A percentile compares a stretch with the other conserved stretches of the same genome.
phyloP scores from a whole-genome alignment of 2,797 vertebrate species.

The Chloroceryle inda region DNA sequence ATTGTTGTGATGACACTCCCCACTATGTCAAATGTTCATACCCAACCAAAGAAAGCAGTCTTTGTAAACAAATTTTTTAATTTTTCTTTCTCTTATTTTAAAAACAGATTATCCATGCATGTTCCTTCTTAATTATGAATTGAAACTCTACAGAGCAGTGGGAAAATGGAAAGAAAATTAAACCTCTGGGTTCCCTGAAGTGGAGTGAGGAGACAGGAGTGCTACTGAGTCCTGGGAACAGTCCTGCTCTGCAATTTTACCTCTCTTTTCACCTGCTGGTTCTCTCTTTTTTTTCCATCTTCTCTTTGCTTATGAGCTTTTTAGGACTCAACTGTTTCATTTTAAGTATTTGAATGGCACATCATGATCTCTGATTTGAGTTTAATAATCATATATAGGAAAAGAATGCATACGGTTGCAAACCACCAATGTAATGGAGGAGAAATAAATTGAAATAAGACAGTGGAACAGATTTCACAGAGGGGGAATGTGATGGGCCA shows the following conservation, averaged over 20 bases:
- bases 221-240: background rate
- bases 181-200: background rate
- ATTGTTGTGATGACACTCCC: background rate
- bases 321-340: background rate
- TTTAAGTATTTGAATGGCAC: background rate
- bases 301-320: background rate
- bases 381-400: background rate
- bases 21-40: background rate
- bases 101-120: accelerated
- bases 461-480: background rate
- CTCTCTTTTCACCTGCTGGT: background rate
- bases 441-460: background rate
- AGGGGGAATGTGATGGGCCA: background rate
- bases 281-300: background rate
- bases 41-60: background rate
- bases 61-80: background rate
- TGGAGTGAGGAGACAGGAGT: accelerated
- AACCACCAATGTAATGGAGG: background rate
- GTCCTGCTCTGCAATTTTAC: background rate
- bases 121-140: background rate
- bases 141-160: background rate
- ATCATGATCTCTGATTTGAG: background rate
- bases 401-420: background rate
- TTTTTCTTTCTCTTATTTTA: background rate
- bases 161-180: background rate